Percentiles rank a stretch among this genome's conserved stretches.
Evolutionary conservation across 2,113 vertebrate species (phyloP).

Genomic region (Pelecanoides urinatrix): DNA sequence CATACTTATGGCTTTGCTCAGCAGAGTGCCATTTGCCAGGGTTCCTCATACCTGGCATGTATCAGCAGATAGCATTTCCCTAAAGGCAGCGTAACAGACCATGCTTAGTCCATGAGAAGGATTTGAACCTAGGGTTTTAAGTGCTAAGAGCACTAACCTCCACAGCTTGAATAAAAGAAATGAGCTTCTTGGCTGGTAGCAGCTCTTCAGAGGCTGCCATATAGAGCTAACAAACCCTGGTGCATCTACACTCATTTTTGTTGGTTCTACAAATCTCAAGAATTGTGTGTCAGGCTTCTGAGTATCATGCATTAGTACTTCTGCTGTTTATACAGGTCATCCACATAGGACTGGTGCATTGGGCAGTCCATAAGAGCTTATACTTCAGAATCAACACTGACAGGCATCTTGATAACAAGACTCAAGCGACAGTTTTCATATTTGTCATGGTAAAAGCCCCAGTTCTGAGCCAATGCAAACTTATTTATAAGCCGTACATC

Average conservation of each 20-base stretch:
- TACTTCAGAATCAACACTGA: background rate
- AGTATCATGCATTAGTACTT: background rate
- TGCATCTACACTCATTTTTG: too few species aligned
- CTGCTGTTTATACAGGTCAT: background rate
- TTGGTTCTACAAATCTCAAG: background rate
- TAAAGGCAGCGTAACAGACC: background rate
- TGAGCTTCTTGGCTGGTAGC: background rate
- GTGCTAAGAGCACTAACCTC: background rate
- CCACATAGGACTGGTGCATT: background rate
- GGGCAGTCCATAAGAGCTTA: background rate
- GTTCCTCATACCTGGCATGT: background rate
- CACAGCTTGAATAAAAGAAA: background rate
- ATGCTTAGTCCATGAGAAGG: accelerated
- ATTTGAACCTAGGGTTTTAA: background rate
- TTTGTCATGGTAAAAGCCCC: background rate
- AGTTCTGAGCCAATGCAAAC: background rate
- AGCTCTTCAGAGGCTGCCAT: background rate
- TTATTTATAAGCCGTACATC: background rate
- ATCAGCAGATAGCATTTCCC: background rate
- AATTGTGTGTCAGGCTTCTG: background rate
- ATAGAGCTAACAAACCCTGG: background rate
- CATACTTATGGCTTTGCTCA: background rate
- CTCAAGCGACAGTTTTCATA: background rate
- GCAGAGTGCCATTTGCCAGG: background rate
- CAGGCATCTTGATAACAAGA: background rate